Percentiles rank a stretch among this genome's conserved stretches.
These are phyloP conservation scores for Spodoptera littoralis DNA, from an alignment of 2,888 invertebrate genomes.

Conservation along the genomic window DNA sequence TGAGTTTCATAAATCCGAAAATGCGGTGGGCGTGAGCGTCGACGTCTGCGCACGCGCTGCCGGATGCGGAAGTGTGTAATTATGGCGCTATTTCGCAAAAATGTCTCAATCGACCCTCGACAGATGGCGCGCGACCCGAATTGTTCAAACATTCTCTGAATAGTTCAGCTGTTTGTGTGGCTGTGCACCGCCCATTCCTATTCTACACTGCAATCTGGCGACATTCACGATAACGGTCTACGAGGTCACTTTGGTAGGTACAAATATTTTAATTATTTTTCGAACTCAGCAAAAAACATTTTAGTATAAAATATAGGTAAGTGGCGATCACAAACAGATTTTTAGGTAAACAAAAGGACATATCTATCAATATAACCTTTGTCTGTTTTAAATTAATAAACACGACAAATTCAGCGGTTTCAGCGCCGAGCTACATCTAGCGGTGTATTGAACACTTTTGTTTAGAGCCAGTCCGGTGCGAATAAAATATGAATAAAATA, in stretches of 20 bases:
- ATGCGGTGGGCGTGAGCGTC: conserved; percentile 75
- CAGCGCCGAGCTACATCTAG: conserved; percentile 40
- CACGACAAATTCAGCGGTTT: conserved; percentile 46
- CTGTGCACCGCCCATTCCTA: conserved; percentile 73
- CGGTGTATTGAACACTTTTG: conserved; percentile 79
- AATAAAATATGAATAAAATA: conserved; percentile 88
- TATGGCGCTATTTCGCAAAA: conserved; percentile 85
- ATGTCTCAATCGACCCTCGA: conserved; percentile 83
- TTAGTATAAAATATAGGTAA: conserved; percentile 12
- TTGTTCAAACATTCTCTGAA: conserved; percentile 80
- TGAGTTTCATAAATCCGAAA: conserved; percentile 73
- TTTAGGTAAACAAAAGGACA: conserved; percentile 32
- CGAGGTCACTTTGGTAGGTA: neutral
- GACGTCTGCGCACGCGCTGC: conserved; percentile 83
- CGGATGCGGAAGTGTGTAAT: conserved; percentile 87
- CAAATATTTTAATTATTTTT: conserved; percentile 1
- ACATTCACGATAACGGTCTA: conserved; percentile 23
- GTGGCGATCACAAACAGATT: conserved; percentile 38
- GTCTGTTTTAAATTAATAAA: conserved; percentile 45
- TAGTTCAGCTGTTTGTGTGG: conserved; percentile 79
- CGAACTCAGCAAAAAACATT: neutral
- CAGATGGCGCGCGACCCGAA: conserved; percentile 82
- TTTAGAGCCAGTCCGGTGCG: conserved; percentile 72
- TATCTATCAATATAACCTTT: conserved; percentile 52
- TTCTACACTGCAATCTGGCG: conserved; percentile 50